phyloP scores from a whole-genome alignment of 2,888 invertebrate genomes.

The Drepanosiphum platanoidis region DNA sequence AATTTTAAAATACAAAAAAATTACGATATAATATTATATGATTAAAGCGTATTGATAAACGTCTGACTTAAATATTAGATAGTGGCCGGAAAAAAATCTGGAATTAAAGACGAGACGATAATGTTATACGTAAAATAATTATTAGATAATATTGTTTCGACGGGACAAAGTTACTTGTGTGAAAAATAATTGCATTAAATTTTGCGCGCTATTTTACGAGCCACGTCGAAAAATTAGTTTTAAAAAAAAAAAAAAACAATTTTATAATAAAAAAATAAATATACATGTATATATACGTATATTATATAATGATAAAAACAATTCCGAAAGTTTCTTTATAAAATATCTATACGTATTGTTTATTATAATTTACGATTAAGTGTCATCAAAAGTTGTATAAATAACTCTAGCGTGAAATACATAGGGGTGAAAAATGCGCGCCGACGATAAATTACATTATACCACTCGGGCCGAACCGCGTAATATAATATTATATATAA shows the following conservation, averaged over 20 bases:
- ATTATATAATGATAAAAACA: slow-evolving; percentile 11
- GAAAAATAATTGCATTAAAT: slow-evolving; percentile 49
- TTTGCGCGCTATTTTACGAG: slow-evolving; percentile 25
- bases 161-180: slow-evolving; percentile 13
- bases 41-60: too few species aligned
- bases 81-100: too few species aligned
- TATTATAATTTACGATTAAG: slow-evolving; percentile 42
- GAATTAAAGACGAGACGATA: background rate
- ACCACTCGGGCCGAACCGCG: background rate
- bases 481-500: background rate
- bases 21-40: too few species aligned
- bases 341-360: background rate
- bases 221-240: background rate
- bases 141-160: slow-evolving; percentile 36
- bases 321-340: slow-evolving; percentile 34
- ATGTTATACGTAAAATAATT: slow-evolving; percentile 8
- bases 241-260: background rate
- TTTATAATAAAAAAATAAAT: background rate
- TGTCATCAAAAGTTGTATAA: slow-evolving; percentile 44
- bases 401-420: slow-evolving; percentile 1
- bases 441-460: slow-evolving; percentile 6
- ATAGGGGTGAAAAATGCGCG: background rate
- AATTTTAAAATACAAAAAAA: too few species aligned
- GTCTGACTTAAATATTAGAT: too few species aligned
- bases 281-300: too few species aligned